Evolutionary conservation across 2,888 invertebrate genomes (phyloP), one percentile per base, ranked within the genome.

Genomic region (Uropetala carovei): DNA sequence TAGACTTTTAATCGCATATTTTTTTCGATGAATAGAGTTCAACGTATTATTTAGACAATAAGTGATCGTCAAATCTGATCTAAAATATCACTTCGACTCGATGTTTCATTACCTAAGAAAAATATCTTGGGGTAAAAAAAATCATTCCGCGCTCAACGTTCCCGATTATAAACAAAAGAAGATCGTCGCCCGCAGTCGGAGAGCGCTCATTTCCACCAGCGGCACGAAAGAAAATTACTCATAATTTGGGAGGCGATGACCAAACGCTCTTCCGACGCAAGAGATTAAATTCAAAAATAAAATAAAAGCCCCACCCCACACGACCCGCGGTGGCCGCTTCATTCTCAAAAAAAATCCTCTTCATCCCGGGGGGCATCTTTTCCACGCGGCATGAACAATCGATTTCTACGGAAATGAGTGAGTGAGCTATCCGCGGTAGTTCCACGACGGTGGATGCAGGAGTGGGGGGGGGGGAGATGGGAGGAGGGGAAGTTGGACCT

Each of bases 221-320:
- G 43, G 60, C 43, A n/a, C 68, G 64, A 43, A 43, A 60, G 89
- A 64, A 89, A 89, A 89, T 89, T 64, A 68, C 68, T 56, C n/a
- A 43, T 68, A 89, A 89, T 89, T 89, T 43, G 60, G 13, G 64
- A 89, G 68, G 60, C 43, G 89, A 89, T 64, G 11, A 83, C 89
- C 27, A 89, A 89, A 89, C 89, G 43, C 64, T 89, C 60, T n/a
- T 18, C 68, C 43, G 89, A 59, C 27, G 75, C 27, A 27, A n/a
- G 75, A 75, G 75, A 75, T 75, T 75, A 22, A 18, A 18, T 22
- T 27, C 22, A 27, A 27, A 27, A 27, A 75, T 22, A 68, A 22
- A 75, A 75, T 27, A 27, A 75, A 22, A 27, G 10, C 75, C 16
- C 75, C 75, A 22, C 68, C 68, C 68, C 7, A 68, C 68, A 68